phyloP scores from a whole-genome alignment of 2,113 vertebrate species.

The Dolichotis patagonum region DNA sequence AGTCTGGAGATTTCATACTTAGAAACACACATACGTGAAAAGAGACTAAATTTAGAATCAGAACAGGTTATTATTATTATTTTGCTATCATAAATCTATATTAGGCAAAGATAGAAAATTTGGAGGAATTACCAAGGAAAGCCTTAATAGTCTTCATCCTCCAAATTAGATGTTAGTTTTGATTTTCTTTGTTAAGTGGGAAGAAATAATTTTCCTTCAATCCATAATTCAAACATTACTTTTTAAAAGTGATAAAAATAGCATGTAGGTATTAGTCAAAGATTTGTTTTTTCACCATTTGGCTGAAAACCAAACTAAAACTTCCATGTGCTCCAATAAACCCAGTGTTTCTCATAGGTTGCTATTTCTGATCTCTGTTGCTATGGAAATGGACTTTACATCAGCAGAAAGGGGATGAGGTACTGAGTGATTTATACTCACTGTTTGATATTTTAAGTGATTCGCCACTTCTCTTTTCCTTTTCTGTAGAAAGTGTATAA shows the following conservation, averaged over 20 bases:
- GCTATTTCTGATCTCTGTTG: constrained; percentile 80
- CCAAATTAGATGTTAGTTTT: constrained; percentile 47
- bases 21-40: neutral
- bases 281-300: constrained; percentile 76
- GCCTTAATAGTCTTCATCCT: neutral
- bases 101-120: neutral
- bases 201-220: constrained; percentile 63
- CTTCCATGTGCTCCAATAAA: constrained; percentile 75
- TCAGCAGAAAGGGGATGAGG: constrained; percentile 78
- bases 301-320: constrained; percentile 77
- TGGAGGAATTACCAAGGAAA: neutral
- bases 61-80: neutral
- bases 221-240: constrained; percentile 72
- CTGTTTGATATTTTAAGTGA: constrained; percentile 79
- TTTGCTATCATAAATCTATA: neutral
- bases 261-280: constrained; percentile 79
- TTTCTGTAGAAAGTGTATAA: constrained; percentile 68
- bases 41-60: neutral
- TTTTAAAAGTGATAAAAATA: constrained; percentile 77
- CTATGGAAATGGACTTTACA: constrained; percentile 79
- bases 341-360: constrained; percentile 76
- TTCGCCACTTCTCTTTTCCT: constrained; percentile 74
- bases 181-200: constrained; percentile 55
- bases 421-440: constrained; percentile 80
- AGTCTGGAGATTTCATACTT: neutral